Evolutionary conservation across 1,140 invertebrate genomes (phyloP).

Genomic region (Ostrea denselamellosa): DNA sequence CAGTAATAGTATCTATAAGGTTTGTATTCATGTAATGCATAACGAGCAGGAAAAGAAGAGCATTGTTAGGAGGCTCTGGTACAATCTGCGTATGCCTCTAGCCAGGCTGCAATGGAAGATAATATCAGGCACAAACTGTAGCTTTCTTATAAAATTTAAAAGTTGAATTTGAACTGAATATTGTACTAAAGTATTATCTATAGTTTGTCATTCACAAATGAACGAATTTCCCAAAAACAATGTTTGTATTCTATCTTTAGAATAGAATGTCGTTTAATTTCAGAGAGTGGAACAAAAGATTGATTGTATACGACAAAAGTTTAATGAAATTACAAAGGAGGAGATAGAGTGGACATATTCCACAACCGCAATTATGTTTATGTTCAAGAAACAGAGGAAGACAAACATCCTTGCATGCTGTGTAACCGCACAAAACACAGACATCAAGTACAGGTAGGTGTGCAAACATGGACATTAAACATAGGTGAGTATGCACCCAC

Average conservation of each 20-base stretch:
- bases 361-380: neutral
- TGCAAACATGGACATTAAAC: no score
- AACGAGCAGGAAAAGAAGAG: no score
- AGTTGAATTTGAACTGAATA: neutral
- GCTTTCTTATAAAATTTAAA: neutral
- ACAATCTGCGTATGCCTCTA: no score
- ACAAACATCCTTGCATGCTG: neutral
- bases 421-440: neutral
- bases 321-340: slow-evolving; percentile 10
- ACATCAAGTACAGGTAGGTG: slow-evolving; percentile 4
- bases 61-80: no score
- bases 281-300: slow-evolving; percentile 22
- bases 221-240: neutral
- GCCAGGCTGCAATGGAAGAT: no score
- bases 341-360: slow-evolving; percentile 3
- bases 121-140: no score
- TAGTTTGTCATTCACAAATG: neutral
- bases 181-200: neutral
- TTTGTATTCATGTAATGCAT: no score
- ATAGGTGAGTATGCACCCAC: no score
- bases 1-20: neutral
- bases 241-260: neutral
- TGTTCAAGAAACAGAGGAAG: neutral
- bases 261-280: neutral
- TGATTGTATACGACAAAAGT: slow-evolving; percentile 1